Base-by-base conservation (phyloP, 1,140 invertebrate species). In the Conopomorpha cramerella region DNA sequence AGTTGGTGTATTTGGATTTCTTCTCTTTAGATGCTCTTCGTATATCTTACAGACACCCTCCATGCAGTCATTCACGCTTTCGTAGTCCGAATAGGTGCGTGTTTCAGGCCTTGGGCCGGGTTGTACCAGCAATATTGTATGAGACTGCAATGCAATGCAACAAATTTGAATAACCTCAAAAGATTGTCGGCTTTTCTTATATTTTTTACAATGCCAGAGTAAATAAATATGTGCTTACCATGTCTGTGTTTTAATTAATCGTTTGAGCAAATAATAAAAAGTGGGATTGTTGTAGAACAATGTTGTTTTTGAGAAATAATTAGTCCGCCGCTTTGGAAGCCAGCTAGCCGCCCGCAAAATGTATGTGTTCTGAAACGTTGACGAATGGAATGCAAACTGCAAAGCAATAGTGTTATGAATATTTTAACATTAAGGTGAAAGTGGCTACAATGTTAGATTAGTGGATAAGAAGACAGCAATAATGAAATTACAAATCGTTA, bases 21-120 rank as follows among this genome's bases (percentile, higher is more conserved):
- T 82, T 27, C 88, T 82, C 64, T 98, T 98, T 32, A 99, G 77
- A 78, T 95, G 93, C 56, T 96, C 93, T 70, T 97, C 94, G 48
- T 95, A 97, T 36, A 97, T 95, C 77, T 95, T 95, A 61, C 93
- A 96, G 16, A 94, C 89, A 71, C 94, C 95, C 83, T 98, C 94
- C 86, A 97, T 89, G 66, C 93, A 96, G 51, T 97, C 95, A 58
- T 95, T 97, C 1, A 97, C 89, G 41, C 89, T 92, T 73, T 98
- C 95, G 59, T 97, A 98, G 65, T 98, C 95, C 0, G 92, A 95
- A 65, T 97, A 98, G 1, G 95, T 98, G 43, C 95, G 83, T 2
- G 93, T 95, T 68, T 97, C 95, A 10, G 94, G 93, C 60, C 91
- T 89, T 0, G 81, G 80, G 8, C 91, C 92, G 13, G 95, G 93